Evolutionary conservation across 2,113 vertebrate species (phyloP), one percentile per base, ranked within the genome.

Genomic region (Australoheros scitulus): DNA sequence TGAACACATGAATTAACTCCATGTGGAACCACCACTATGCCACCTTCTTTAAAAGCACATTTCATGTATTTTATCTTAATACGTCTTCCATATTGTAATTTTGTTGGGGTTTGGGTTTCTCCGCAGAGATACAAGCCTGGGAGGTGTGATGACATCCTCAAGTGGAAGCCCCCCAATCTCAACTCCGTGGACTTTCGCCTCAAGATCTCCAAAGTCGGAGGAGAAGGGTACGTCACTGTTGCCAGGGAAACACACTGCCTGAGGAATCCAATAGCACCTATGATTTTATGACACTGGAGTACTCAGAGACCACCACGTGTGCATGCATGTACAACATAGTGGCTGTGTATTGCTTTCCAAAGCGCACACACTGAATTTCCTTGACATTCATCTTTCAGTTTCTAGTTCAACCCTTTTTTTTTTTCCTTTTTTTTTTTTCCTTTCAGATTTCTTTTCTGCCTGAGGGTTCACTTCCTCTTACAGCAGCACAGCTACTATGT

Each of bases 181-280:
- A 99, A 99, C 96, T 99, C 98, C 5, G 98, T 99, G 86, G 98
- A 99, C 95, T 99, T 99, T 94, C 97, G 98, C 83, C 96, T 99
- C 80, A 99, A 99, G 95, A 98, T 99, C 96, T 97, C 97, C 91
- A 98, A 97, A 97, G 95, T 99, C 86, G 97, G 97, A 92, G 98
- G 98, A 95, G 98, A 99, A 95, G 98, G 98, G 98, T 99, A 95
- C 96, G 97, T 96, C 91, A 26, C 70, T 76, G 84, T 93, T 91
- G 75, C 92, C 70, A 70, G 81, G 91, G 91, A 90, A 89, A 92
- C 81, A 0, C 84, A 85, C 61, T 58, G 72, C 76, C 76, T 82
- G 68, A 83, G 76, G 55, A 90, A 52, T 88, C 38, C 61, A 85
- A 89, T 63, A 70, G 77, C 77, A 85, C 64, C 72, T 82, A 70